Base-by-base conservation (phyloP, 2,888 invertebrate genomes). In the Orchesella flavescens region DNA sequence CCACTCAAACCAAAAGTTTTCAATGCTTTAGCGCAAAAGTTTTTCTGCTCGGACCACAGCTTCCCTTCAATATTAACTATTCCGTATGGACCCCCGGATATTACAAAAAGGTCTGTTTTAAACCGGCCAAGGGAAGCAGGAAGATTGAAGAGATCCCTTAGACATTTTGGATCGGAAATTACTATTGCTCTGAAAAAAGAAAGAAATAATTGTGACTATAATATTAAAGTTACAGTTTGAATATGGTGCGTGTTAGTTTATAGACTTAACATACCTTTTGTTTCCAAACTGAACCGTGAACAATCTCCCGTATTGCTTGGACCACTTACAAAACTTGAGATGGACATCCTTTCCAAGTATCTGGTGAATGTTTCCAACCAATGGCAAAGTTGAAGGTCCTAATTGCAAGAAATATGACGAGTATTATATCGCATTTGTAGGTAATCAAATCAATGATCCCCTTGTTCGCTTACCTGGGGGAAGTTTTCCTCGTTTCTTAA, bases 1-100 rank as follows among this genome's bases (percentile, higher is more conserved):
- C 19, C 21, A 17, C 59, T 34, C 12, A 65, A 65, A 7, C 66
- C 66, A 34, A 55, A 66, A n/a, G n/a, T 15, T 15, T 5, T 43
- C 0, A 76, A 24, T 19, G 13, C 19, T 57, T 55, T 63, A 0
- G 65, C 9, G 9, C 17, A 55, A 17, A 66, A 66, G 34, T n/a
- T 12, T 15, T 59, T 17, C 17, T 59, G 69, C 43, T 77, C 59
- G 4, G 5, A 4, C 69, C 59, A 77, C 10, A 9, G 2, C 10
- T 69, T 59, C 19, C 77, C 77, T 10, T 69, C 77, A 0, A 46
- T 46, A 13, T 69, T 69, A 0, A 59, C 13, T 1, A 77, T n/a
- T 15, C 77, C 77, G 46, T 59, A 19, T 5, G 19, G n/a, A 1
- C 77, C 77, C 1, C 13, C 1, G 12, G 46, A 59, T 3, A 69